Evolutionary conservation across 2,888 invertebrate genomes (phyloP).

Genomic region (Isotomurus palustris): DNA sequence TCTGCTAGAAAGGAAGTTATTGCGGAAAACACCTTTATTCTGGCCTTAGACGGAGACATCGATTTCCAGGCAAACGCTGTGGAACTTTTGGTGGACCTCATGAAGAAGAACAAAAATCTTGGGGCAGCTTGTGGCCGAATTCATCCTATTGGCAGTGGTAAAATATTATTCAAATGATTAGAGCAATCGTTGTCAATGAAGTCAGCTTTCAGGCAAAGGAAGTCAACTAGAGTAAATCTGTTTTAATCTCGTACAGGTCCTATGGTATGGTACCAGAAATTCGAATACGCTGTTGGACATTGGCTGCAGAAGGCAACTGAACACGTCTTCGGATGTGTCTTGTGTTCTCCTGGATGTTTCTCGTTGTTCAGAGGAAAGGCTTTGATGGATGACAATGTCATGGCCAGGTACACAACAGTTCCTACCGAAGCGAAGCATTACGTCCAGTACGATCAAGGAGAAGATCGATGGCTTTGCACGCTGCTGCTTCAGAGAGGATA

Average conservation of each 20-base stretch:
- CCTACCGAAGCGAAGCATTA: slow-evolving; percentile 62
- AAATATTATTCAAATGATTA: slow-evolving; percentile 45
- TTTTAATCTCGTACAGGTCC: neutral
- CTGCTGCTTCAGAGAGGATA: slow-evolving; percentile 55
- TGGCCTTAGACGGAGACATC: slow-evolving; percentile 83
- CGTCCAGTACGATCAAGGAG: slow-evolving; percentile 57
- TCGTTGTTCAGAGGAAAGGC: slow-evolving; percentile 56
- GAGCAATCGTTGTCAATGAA: no score
- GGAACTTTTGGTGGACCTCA: slow-evolving; percentile 71
- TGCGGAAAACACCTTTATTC: slow-evolving; percentile 74
- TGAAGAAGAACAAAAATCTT: slow-evolving; percentile 71
- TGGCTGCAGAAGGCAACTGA: slow-evolving; percentile 58
- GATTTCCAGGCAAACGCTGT: slow-evolving; percentile 80
- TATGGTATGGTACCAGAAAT: slow-evolving; percentile 56
- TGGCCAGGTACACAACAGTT: slow-evolving; percentile 56
- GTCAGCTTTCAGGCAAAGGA: no score
- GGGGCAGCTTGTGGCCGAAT: slow-evolving; percentile 87
- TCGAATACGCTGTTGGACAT: slow-evolving; percentile 56
- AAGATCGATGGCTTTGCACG: slow-evolving; percentile 57
- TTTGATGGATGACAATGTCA: slow-evolving; percentile 57
- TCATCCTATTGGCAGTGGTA: slow-evolving; percentile 66
- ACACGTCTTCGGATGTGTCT: slow-evolving; percentile 55
- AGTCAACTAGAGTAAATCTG: no score
- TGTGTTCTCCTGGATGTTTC: slow-evolving; percentile 59
- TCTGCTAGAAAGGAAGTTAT: slow-evolving; percentile 61